Evolutionary conservation across 2,888 invertebrate genomes (phyloP).

Genomic region (Esperia sulphurella): DNA sequence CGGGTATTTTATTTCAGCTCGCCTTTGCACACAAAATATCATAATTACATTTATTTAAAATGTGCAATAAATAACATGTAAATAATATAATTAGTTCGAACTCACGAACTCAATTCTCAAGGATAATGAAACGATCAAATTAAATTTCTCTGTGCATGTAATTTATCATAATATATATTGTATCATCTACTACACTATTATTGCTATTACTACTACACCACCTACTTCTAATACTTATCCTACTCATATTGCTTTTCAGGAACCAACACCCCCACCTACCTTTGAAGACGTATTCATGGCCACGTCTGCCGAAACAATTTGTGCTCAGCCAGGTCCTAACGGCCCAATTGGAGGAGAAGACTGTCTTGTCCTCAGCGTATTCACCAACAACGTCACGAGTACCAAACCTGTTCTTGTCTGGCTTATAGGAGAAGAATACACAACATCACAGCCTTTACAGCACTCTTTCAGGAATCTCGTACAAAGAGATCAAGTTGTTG

Average conservation of each 20-base stretch:
- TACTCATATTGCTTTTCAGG: slow-evolving; percentile 26
- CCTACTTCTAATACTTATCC: too few species aligned
- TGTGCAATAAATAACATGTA: too few species aligned
- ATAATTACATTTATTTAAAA: too few species aligned
- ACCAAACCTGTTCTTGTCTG: slow-evolving; percentile 60
- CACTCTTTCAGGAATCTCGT: slow-evolving; percentile 79
- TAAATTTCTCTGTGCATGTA: too few species aligned
- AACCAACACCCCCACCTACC: slow-evolving; percentile 28
- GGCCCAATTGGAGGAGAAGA: slow-evolving; percentile 60
- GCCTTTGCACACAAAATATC: too few species aligned
- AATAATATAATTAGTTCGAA: too few species aligned
- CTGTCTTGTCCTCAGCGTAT: slow-evolving; percentile 55
- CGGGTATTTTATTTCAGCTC: too few species aligned
- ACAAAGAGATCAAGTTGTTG: slow-evolving; percentile 81
- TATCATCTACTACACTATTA: too few species aligned
- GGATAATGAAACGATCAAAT: too few species aligned
- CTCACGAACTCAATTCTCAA: too few species aligned
- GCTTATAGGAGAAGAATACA: slow-evolving; percentile 59
- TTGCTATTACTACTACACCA: too few species aligned
- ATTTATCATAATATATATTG: too few species aligned
- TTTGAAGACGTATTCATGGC: slow-evolving; percentile 35
- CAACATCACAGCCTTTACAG: slow-evolving; percentile 30
- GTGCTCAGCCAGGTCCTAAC: slow-evolving; percentile 48
- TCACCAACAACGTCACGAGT: slow-evolving; percentile 42
- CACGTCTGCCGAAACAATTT: slow-evolving; percentile 25